Conservation (phyloP, 2,888 invertebrate genomes). For the Chrysolina americana region DNA sequence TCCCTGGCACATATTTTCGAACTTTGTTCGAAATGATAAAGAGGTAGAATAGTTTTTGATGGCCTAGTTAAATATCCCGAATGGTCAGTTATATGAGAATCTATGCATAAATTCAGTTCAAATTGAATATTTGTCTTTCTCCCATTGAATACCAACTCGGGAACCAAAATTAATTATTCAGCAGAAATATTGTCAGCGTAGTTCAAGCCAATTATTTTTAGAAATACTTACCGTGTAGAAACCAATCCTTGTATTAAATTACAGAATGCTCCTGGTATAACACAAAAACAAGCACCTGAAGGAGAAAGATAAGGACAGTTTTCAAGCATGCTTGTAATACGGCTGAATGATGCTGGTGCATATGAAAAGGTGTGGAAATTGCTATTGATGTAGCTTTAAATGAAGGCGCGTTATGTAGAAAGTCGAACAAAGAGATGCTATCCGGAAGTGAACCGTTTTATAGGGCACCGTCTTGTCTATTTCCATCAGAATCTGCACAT, state of each 20-base stretch:
- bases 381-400: slow-evolving; percentile 62
- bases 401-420: slow-evolving; percentile 58
- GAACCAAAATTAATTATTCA: too few relatives aligned
- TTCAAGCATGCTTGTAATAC: slow-evolving; percentile 45
- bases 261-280: slow-evolving; percentile 5
- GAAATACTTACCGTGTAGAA: too few relatives aligned
- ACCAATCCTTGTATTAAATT: background rate
- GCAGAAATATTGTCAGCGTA: too few relatives aligned
- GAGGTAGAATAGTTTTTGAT: too few relatives aligned
- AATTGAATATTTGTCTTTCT: too few relatives aligned
- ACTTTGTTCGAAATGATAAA: too few relatives aligned
- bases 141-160: too few relatives aligned
- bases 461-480: slow-evolving; percentile 52
- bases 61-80: too few relatives aligned
- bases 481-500: slow-evolving; percentile 54
- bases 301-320: slow-evolving; percentile 44
- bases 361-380: slow-evolving; percentile 64
- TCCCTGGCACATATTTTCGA: too few relatives aligned
- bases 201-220: too few relatives aligned
- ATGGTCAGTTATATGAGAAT: too few relatives aligned
- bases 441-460: slow-evolving; percentile 60
- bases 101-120: too few relatives aligned
- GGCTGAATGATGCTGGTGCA: slow-evolving; percentile 43
- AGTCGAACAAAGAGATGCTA: slow-evolving; percentile 60
- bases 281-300: slow-evolving; percentile 25